Percentiles rank a stretch among this genome's conserved stretches.
These are phyloP conservation scores for Rhynchophorus ferrugineus DNA, from an alignment of 1,140 invertebrate genomes.

Conservation along the genomic window DNA sequence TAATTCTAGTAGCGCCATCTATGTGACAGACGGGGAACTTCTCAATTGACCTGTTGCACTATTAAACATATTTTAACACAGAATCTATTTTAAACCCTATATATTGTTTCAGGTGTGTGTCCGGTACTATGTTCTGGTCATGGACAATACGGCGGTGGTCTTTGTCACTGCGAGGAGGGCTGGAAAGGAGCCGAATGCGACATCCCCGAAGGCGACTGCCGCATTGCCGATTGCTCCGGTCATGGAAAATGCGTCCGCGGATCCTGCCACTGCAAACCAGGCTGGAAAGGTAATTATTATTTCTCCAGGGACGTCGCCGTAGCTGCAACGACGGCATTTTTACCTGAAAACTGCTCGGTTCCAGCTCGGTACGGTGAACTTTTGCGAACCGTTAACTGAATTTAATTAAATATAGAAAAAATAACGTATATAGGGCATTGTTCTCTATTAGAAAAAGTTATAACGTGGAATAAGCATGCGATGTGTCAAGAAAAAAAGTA, in stretches of 20 bases:
- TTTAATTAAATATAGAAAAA: too few species aligned
- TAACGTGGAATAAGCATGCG: too few species aligned
- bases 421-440: too few species aligned
- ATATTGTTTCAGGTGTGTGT: conserved; percentile 65
- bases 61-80: too few species aligned
- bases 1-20: too few species aligned
- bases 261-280: conserved; percentile 79
- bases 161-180: conserved; percentile 93
- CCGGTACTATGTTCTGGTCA: conserved; percentile 94
- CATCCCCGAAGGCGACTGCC: conserved; percentile 82
- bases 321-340: neutral
- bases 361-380: neutral
- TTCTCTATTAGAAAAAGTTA: too few species aligned
- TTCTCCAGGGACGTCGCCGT: conserved; percentile 59
- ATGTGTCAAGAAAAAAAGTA: too few species aligned
- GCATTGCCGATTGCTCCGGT: conserved; percentile 85
- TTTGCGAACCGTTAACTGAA: neutral
- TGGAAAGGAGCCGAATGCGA: conserved; percentile 97
- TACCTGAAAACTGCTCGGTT: neutral
- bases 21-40: too few species aligned
- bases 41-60: too few species aligned
- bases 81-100: too few species aligned
- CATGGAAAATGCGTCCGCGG: conserved; percentile 85
- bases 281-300: conserved; percentile 69
- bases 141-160: conserved; percentile 89